Conservation (phyloP, 2,888 invertebrate species). For the Eristalinus sepulchralis region DNA sequence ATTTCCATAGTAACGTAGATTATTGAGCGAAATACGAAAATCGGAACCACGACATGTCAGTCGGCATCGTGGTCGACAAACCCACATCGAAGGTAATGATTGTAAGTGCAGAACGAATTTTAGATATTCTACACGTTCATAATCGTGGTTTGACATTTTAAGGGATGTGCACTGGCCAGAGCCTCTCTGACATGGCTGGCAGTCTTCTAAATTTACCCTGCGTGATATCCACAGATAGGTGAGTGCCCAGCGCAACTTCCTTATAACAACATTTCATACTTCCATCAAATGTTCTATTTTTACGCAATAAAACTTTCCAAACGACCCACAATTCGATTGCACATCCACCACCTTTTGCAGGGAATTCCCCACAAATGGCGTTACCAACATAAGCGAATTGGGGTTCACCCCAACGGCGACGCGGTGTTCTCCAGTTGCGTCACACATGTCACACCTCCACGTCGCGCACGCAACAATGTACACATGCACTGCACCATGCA, state of each 20-base stretch:
- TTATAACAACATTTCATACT: not conserved
- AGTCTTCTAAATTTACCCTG: too few relatives aligned
- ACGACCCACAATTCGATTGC: not conserved
- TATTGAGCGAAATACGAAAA: slow-evolving; percentile 3
- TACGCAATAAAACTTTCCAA: not conserved
- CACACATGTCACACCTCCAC: not conserved
- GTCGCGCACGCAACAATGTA: not conserved
- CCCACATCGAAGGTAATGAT: slow-evolving; percentile 25
- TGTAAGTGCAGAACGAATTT: slow-evolving; percentile 31
- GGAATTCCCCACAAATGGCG: not conserved
- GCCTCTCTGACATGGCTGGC: too few relatives aligned
- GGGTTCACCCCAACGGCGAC: not conserved
- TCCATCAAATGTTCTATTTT: not conserved
- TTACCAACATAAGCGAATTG: slow-evolving; percentile 1
- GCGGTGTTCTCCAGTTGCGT: slow-evolving; percentile 6
- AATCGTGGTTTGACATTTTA: not conserved
- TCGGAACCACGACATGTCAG: slow-evolving; percentile 31
- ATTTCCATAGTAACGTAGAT: slow-evolving; percentile 11
- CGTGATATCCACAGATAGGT: too few relatives aligned
- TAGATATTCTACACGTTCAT: not conserved
- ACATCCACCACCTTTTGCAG: not conserved
- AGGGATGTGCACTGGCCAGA: too few relatives aligned
- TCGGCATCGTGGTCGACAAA: slow-evolving; percentile 49
- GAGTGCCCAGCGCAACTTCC: too few relatives aligned
- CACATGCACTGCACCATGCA: not conserved